phyloP scores from a whole-genome alignment of 2,797 vertebrate genomes.

The Danio albolineatus region DNA sequence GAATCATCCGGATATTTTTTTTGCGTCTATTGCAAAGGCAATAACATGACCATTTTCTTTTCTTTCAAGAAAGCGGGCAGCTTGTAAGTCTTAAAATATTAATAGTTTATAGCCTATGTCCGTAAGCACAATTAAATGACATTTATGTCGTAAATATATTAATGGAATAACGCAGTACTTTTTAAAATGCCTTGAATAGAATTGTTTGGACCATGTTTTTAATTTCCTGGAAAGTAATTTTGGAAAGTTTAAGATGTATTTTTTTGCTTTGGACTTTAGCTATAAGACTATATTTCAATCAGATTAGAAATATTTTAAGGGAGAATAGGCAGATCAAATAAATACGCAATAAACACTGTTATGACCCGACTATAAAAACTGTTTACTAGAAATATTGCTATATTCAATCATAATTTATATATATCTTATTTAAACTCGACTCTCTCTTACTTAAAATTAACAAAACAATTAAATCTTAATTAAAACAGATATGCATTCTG shows the following conservation, averaged over 20 bases:
- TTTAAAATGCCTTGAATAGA: not conserved
- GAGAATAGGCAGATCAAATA: not conserved
- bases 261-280: no score
- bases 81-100: not conserved
- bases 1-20: not conserved
- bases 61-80: conserved; percentile 54
- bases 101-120: not conserved
- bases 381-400: not conserved
- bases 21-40: not conserved
- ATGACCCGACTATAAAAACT: no score
- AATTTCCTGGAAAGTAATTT: not conserved
- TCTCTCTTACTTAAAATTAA: no score
- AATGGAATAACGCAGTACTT: not conserved
- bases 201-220: not conserved
- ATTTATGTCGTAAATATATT: not conserved
- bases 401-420: no score
- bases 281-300: no score
- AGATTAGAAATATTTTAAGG: no score
- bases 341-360: not conserved
- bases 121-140: not conserved
- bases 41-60: not conserved
- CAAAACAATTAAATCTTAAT: no score
- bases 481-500: not conserved
- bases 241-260: no score
- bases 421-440: no score